These are phyloP conservation scores for Platyscapa corneri DNA, from an alignment of 1,140 invertebrate species.

Conservation along the genomic window DNA sequence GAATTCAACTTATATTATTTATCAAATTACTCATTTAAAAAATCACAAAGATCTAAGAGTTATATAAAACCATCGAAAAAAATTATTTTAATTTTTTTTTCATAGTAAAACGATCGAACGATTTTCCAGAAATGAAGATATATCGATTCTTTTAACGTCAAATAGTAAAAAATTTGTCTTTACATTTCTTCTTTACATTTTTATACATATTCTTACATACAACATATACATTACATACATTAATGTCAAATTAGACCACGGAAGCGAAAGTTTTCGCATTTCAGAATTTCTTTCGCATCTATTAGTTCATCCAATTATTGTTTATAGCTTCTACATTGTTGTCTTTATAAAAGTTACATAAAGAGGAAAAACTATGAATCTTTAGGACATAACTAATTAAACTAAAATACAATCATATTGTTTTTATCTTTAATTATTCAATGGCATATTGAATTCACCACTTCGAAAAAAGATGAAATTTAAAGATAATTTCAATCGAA, in stretches of 20 bases:
- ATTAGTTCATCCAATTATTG: constrained; percentile 35
- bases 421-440: not conserved
- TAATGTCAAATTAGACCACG: not conserved
- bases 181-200: no score
- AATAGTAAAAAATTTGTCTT: not conserved
- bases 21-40: no score
- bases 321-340: not conserved
- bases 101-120: not conserved
- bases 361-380: not conserved
- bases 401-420: not conserved
- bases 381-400: not conserved
- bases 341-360: not conserved
- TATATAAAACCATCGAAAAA: no score
- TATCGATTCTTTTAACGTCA: not conserved
- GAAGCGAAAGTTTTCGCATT: constrained; percentile 35
- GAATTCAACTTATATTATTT: no score
- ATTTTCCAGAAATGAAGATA: not conserved
- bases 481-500: not conserved
- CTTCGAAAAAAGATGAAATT: not conserved
- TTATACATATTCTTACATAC: no score
- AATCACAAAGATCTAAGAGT: no score
- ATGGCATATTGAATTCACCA: not conserved
- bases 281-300: not conserved
- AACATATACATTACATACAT: no score
- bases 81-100: not conserved